phyloP scores from a whole-genome alignment of 1,140 invertebrate genomes.

The Brachionus koreanus region DNA sequence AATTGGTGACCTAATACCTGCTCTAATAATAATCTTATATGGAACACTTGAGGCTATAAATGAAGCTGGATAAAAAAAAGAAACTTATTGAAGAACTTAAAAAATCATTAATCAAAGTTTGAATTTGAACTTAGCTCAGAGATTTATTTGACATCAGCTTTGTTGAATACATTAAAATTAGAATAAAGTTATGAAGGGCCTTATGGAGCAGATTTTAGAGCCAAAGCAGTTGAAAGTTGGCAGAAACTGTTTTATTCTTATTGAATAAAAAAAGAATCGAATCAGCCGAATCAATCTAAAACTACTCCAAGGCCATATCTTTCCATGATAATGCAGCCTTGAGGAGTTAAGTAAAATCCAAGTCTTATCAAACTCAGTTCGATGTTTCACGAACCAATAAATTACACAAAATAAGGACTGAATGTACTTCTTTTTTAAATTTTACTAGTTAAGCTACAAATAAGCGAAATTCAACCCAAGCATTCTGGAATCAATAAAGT shows the following conservation, averaged over 20 bases:
- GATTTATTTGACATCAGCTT: background rate
- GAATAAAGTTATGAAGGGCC: background rate
- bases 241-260: background rate
- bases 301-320: background rate
- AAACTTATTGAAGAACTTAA: background rate
- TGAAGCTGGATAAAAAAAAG: background rate
- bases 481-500: background rate
- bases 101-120: background rate
- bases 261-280: background rate
- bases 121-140: background rate
- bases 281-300: background rate
- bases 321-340: background rate
- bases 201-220: background rate
- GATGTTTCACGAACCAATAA: background rate
- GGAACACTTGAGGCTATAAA: background rate
- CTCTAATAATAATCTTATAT: too few species aligned
- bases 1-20: too few species aligned
- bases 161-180: background rate
- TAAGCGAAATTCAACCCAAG: background rate
- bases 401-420: background rate
- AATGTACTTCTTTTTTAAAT: background rate
- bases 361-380: background rate
- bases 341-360: background rate
- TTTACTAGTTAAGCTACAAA: background rate
- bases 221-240: background rate